Percentiles rank a stretch among this genome's conserved stretches.
Conservation (phyloP, 2,113 vertebrate genomes). For the Platichthys stellatus region DNA sequence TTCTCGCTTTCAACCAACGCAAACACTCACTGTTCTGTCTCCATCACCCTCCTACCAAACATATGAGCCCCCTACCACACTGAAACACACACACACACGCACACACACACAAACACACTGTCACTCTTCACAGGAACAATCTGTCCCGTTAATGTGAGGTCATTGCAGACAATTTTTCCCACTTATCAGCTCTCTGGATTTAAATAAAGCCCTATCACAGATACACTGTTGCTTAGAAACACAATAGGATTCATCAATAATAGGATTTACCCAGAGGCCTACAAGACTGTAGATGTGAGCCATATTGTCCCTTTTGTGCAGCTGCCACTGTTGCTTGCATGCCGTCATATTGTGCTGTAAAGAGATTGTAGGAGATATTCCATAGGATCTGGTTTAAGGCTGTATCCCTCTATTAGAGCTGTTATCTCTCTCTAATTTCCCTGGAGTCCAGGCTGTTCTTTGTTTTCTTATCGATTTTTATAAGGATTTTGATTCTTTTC, state of each 20-base stretch:
- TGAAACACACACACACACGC: constrained; percentile 2
- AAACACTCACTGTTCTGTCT: constrained; percentile 31
- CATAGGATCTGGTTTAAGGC: background rate
- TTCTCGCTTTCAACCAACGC: constrained; percentile 36
- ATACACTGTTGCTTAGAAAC: constrained; percentile 72
- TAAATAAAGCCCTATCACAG: constrained; percentile 65
- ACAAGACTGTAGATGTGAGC: constrained; percentile 31
- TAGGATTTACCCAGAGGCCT: constrained; percentile 40
- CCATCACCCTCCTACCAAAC: constrained; percentile 50
- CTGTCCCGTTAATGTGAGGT: constrained; percentile 69
- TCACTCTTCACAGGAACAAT: constrained; percentile 75
- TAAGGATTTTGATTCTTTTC: constrained; percentile 18
- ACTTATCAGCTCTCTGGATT: constrained; percentile 69
- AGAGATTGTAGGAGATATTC: constrained; percentile 26
- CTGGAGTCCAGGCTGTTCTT: constrained; percentile 13
- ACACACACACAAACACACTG: constrained; percentile 15
- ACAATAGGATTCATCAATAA: constrained; percentile 61
- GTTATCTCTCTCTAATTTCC: constrained; percentile 25
- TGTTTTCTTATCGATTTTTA: constrained; percentile 23
- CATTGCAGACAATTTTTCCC: constrained; percentile 50
- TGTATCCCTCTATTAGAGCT: constrained; percentile 1
- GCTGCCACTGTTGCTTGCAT: background rate
- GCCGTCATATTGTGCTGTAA: background rate
- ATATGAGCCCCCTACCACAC: constrained; percentile 31
- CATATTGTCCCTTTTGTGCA: constrained; percentile 21